Base-by-base conservation (phyloP, 2,797 vertebrate genomes). In the Girardinus metallicus region DNA sequence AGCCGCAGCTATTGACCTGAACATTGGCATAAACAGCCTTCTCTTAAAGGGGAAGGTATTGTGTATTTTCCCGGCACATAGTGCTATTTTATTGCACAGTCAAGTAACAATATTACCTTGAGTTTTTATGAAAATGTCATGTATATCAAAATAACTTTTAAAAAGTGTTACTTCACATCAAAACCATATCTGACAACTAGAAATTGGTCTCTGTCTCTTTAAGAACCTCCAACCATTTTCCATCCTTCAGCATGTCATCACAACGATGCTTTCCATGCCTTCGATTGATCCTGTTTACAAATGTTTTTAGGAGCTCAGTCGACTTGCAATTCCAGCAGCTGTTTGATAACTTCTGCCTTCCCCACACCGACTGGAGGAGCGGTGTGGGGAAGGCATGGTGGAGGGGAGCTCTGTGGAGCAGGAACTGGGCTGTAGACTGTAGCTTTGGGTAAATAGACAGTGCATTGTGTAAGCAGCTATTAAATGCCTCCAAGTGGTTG, bases 1-100 rank as follows among this genome's bases (percentile, higher is more conserved):
- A 73, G 74, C 79, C 44, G 39, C 68, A 75, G 80, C 76, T 82
- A 83, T 88, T 39, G 55, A 78, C 79, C 73, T n/a, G 41, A 82
- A 73, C 39, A 77, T 60, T 77, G 41, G 78, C 75, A 66, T 80
- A 81, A 57, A 41, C 15, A 3, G 29, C 53, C 44, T 60, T 74
- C 71, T 57, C 51, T 77, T 49, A 77, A 80, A 60, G 53, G 53
- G 11, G 4, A 53, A 13, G 4, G 53, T 57, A 57, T n/a, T 57
- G 10, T 57, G 26, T 29, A n/a, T n/a, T 13, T 57, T 57, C 26
- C 11, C 0, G 4, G 26, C 11, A 57, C 53, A 57, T 57, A 29
- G 26, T 29, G 53, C 26, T 11, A 57, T 57, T 57, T n/a, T 57
- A 57, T 29, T 13, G 53, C n/a, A 12, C 11, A n/a, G 53, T 29